A percentile compares a stretch with the other conserved stretches of the same genome.
Evolutionary conservation across 2,888 invertebrate species (phyloP).

Genomic region (Epistrophe grossulariae): DNA sequence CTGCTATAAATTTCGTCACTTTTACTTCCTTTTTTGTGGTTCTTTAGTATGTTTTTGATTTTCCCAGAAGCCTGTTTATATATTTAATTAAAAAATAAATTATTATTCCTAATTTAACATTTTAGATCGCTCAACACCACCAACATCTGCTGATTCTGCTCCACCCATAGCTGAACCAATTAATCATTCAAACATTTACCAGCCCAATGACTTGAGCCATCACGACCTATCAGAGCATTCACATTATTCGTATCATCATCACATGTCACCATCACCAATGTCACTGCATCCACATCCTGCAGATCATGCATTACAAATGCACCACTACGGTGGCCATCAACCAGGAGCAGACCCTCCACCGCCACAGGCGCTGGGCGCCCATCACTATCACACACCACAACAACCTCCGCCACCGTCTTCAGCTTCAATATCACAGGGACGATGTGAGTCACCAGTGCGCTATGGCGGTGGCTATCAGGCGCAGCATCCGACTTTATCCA

Average conservation of each 20-base stretch:
- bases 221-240: constrained; percentile 70
- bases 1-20: too few relatives aligned
- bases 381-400: constrained; percentile 79
- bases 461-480: constrained; percentile 62
- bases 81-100: too few relatives aligned
- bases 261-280: constrained; percentile 79
- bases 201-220: constrained; percentile 69
- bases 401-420: constrained; percentile 76
- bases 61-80: too few relatives aligned
- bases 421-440: constrained; percentile 76
- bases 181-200: constrained; percentile 78
- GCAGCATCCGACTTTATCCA: constrained; percentile 79
- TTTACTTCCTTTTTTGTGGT: too few relatives aligned
- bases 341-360: constrained; percentile 58
- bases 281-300: constrained; percentile 77
- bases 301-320: constrained; percentile 78
- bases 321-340: constrained; percentile 76
- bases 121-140: constrained; percentile 80
- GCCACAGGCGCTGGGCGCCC: constrained; percentile 75
- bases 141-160: constrained; percentile 80
- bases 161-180: constrained; percentile 81
- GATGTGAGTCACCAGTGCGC: constrained; percentile 65
- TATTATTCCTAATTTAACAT: not conserved
- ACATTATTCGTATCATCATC: constrained; percentile 79
- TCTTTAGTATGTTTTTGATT: too few relatives aligned